Evolutionary conservation across 2,888 invertebrate species (phyloP), one percentile per base, ranked within the genome.

Genomic region (Ypsolopha sequella): DNA sequence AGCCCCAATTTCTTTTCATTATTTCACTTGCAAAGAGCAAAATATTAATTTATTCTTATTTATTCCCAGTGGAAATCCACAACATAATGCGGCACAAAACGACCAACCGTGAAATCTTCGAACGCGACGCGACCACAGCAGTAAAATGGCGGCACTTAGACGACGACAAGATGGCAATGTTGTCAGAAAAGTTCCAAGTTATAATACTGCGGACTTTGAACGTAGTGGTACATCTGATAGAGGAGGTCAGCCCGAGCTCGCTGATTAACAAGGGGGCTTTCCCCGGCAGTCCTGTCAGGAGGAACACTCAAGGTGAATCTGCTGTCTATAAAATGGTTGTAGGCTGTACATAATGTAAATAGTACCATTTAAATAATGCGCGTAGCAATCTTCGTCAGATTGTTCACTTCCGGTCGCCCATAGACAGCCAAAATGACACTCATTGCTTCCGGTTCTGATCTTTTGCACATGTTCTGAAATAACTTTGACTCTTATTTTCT

Each of bases 181-280:
- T 89, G 10, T 89, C 91, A 4, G 92, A 94, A 58, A 86, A 89
- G 51, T 88, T 93, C 52, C 74, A 94, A 8, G 87, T 84, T 54
- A 92, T 95, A 51, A 87, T 92, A 0, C 67, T 92, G 45, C 91
- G 91, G 63, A 77, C 94, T 63, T 72, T 95, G 53, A 94, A 94
- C 68, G 90, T 94, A 33, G 89, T 92, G 62, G 90, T 91, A 51
- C 93, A 94, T 70, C 89, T 95, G 58, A 88, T 94, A 55, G 93
- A 94, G 61, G 94, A 94, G 68, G 68, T 89, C 47, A 79, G 86
- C 53, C 90, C 91, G 56, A 76, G 80, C 57, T 75, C 86, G 0
- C 84, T 85, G 68, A 55, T 84, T 50, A 80, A 85, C 74, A 86
- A 79, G 63, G 62, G 78, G 41, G 80, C 89, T 0, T 75, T 89